Evolutionary conservation across 2,113 vertebrate species (phyloP).

Genomic region (Plestiodon gilberti): DNA sequence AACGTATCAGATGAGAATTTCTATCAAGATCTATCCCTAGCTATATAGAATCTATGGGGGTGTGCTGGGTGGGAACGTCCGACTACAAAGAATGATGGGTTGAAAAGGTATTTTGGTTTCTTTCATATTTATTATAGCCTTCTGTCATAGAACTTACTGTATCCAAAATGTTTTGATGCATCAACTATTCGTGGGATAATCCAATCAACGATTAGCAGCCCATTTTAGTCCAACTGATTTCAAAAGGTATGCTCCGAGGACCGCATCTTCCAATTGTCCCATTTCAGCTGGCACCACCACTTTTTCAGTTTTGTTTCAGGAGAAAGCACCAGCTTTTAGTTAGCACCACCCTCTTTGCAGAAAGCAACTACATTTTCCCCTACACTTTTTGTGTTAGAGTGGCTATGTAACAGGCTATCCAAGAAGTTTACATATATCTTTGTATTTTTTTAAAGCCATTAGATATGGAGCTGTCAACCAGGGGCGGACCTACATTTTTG

Average conservation of each 20-base stretch:
- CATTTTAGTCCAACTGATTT: neutral
- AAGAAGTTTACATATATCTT: no score
- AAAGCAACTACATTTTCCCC: no score
- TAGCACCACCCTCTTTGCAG: no score
- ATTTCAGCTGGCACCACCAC: neutral
- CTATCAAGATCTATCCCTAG: neutral
- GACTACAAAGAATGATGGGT: neutral
- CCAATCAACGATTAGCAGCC: no score
- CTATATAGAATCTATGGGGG: neutral
- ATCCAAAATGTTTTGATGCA: neutral
- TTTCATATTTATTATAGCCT: neutral
- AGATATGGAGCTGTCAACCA: no score
- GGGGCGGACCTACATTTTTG: no score
- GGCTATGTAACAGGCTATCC: no score
- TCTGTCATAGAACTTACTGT: neutral
- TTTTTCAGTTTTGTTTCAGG: neutral
- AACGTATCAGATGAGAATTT: fast-evolving
- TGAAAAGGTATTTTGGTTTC: neutral
- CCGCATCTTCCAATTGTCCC: neutral
- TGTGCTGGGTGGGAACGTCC: no score
- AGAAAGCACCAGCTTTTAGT: no score
- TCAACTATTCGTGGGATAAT: no score
- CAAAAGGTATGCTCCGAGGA: neutral
- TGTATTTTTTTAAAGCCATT: no score
- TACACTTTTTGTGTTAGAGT: no score